These are phyloP conservation scores for Oophaga sylvatica DNA, from an alignment of 2,797 vertebrate genomes.

Conservation along the genomic window DNA sequence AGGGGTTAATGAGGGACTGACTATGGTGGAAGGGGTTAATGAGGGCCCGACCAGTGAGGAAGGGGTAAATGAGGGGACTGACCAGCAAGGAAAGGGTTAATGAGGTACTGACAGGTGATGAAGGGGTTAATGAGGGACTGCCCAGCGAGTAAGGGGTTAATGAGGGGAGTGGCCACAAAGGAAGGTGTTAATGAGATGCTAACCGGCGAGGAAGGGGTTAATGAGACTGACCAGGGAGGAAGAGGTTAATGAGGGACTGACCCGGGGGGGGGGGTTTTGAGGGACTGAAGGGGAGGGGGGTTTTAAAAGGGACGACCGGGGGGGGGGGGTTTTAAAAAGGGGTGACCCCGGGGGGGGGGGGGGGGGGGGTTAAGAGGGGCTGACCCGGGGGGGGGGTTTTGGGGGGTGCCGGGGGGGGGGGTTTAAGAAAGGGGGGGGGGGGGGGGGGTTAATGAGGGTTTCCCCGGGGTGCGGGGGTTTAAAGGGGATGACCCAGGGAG, in stretches of 20 bases:
- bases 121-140: neutral
- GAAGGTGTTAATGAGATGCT: neutral
- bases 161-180: neutral
- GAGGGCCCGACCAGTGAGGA: neutral
- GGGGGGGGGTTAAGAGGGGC: too few species aligned
- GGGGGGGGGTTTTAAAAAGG: too few species aligned
- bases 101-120: accelerated
- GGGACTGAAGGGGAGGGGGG: too few species aligned
- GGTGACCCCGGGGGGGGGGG: too few species aligned
- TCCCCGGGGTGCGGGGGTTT: too few species aligned
- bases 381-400: too few species aligned
- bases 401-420: too few species aligned
- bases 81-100: neutral
- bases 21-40: neutral
- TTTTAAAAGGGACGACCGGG: too few species aligned
- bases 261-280: too few species aligned
- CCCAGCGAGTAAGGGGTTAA: neutral
- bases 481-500: too few species aligned
- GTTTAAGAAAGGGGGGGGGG: too few species aligned
- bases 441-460: too few species aligned
- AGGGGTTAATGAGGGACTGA: neutral
- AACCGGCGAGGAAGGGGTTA: neutral
- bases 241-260: neutral
- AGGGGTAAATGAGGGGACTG: neutral
- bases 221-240: neutral